Conservation (phyloP, 2,113 vertebrate species). For the Baryphthengus martii region DNA sequence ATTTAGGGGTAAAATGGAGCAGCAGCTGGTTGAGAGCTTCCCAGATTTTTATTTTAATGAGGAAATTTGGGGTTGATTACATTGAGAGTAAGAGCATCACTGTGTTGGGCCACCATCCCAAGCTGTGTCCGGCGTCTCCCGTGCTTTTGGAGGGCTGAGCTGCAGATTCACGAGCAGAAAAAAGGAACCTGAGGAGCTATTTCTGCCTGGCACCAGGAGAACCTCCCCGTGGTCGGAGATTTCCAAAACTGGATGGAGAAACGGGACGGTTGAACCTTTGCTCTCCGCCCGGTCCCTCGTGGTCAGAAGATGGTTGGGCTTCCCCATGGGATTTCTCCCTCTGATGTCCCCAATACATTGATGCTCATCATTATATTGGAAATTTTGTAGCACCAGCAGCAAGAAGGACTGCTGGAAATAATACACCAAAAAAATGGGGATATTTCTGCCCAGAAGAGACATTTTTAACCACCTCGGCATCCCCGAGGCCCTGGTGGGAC, state of each 20-base stretch:
- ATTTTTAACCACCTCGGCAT: background rate
- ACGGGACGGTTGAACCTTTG: background rate
- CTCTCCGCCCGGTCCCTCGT: background rate
- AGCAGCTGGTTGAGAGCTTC: background rate
- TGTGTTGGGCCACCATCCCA: background rate
- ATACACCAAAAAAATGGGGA: background rate
- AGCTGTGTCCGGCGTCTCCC: rapidly evolving
- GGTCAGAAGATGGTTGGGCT: background rate
- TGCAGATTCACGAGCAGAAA: background rate
- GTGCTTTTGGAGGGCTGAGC: background rate
- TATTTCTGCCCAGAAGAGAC: background rate
- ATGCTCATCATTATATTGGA: background rate
- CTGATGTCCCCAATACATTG: background rate
- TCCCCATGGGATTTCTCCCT: background rate
- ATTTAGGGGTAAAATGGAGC: background rate
- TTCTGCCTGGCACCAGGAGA: background rate
- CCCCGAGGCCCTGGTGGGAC: background rate
- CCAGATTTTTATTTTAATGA: background rate
- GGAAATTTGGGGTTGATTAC: background rate
- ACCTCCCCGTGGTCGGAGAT: background rate
- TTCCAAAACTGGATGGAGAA: background rate
- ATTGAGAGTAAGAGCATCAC: rapidly evolving
- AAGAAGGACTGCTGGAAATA: background rate
- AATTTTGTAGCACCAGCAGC: background rate
- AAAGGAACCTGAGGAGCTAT: background rate